Base-by-base conservation (phyloP, 2,888 invertebrate genomes). In the Theretra japonica region DNA sequence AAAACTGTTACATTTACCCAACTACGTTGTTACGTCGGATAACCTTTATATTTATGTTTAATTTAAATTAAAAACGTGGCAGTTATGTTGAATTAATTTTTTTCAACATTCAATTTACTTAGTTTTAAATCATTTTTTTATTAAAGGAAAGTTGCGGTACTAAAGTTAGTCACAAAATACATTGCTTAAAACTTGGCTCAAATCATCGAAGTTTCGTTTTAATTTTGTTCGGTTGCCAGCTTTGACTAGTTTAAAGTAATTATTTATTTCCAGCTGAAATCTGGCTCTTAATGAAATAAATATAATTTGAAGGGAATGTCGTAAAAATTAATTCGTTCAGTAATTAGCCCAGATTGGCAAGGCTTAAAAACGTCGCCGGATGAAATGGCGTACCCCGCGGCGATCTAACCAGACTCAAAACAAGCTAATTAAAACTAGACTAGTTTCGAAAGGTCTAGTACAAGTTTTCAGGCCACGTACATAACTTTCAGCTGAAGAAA, bases 261-360 rank as follows among this genome's bases (percentile, higher is more conserved):
- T 15, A 15, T 0, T n/a, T 50, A 23, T 65, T 48, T 65, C 23
- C 65, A 15, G 17, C 53, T 6, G 6, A 53, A 53, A 53, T 53
- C 41, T 41, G 41, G 48, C 23, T 11, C 23, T 65, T 17, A 48
- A 25, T 65, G 48, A 65, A 48, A 19, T 19, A 50, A 65, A 17
- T 41, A 65, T 23, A 25, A 65, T 23, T 5, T 48, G 11, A 25
- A 21, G 1, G 33, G 15, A 23, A 65, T 65, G 23, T 48, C 23
- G 23, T 41, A 65, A 48, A 23, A 17, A n/a, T 7, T 41, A 33
- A 65, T 65, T 48, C 8, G 23, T 41, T 65, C 48, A 5, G 65
- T 65, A 65, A 65, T 65, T 65, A 65, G 65, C 41, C 65, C 23
- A 65, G 48, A 65, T 65, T 65, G 23, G 23, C 11, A 3, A 21